Evolutionary conservation across 2,113 vertebrate species (phyloP).

Genomic region (Coreoperca whiteheadi): DNA sequence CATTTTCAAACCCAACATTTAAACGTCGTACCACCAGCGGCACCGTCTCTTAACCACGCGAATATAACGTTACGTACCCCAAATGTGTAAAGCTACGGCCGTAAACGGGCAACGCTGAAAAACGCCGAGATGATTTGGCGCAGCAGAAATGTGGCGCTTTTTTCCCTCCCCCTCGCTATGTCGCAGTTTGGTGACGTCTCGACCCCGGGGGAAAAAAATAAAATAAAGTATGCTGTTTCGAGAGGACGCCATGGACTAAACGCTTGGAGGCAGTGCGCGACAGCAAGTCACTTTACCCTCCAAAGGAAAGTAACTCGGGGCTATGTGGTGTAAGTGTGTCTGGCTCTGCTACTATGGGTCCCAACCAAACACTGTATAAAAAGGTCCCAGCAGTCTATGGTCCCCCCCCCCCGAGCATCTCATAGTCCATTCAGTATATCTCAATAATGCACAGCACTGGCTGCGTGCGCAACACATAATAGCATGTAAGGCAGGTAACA

Average conservation of each 20-base stretch:
- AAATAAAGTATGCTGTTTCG: background rate
- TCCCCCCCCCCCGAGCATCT: too few species aligned
- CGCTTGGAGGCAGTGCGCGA: slow-evolving; percentile 38
- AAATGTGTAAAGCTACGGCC: background rate
- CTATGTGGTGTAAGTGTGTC: background rate
- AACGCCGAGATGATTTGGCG: slow-evolving; percentile 26
- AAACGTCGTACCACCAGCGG: rapidly evolving
- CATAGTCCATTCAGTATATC: too few species aligned
- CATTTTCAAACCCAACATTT: background rate
- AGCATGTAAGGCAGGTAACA: background rate
- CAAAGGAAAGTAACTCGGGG: too few species aligned
- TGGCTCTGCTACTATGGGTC: too few species aligned
- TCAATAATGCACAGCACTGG: background rate
- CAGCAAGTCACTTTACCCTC: background rate
- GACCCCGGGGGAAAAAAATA: rapidly evolving
- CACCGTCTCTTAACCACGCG: rapidly evolving
- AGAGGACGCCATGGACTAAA: too few species aligned
- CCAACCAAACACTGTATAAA: too few species aligned
- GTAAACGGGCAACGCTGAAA: background rate
- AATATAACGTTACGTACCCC: slow-evolving; percentile 46
- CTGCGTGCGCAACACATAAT: background rate
- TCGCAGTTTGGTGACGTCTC: slow-evolving; percentile 62
- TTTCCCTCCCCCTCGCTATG: slow-evolving; percentile 6
- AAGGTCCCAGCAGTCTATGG: too few species aligned
- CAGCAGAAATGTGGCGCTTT: slow-evolving; percentile 69